Base-by-base conservation (phyloP, 2,888 invertebrate species). In the Drosophila pegasa region DNA sequence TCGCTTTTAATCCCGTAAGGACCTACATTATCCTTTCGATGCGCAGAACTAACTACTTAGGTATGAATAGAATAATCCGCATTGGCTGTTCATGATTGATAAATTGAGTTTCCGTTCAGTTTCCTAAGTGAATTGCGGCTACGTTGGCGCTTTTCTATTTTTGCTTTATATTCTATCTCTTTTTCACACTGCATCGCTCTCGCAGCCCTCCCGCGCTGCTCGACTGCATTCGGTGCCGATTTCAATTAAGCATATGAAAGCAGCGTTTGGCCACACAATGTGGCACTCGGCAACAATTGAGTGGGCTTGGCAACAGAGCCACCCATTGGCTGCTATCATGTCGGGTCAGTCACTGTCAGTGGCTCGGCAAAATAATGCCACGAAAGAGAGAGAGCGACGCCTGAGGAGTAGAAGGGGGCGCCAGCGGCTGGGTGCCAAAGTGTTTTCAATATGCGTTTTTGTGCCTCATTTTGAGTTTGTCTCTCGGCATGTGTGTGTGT, bases 171-270 rank as follows among this genome's bases (percentile, higher is more conserved):
- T 6, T 35, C 35, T n/a, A 20, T 16, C 8, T 8, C 20, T 3
- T 14, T 20, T 29, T 18, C 18, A 29, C 12, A 9, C n/a, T 16
- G 5, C 18, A 2, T 9, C 6, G 7, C 12, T n/a, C 7, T 2
- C 10, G 10, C 1, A 2, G 8, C 4, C 10, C 18, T 7, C 10
- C 18, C 9, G 2, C 25, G 43, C n/a, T 27, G 47, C 55, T 51
- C 22, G 41, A 35, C 51, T 41, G 59, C 58, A 56, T 38, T 55
- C 43, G 55, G 12, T 41, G 40, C 35, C 51, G 52, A 37, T 68
- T 83, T 75, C 75, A 84, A 83, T 83, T 75, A 83, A 70, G 72
- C 65, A 71, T 75, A 64, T 67, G 56, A 75, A 67, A 45, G 54
- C 54, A 45, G 45, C 55, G 14, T 54, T 45, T 29, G 56, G 27